Evolutionary conservation across 1,140 invertebrate species (phyloP).

Genomic region (Drosophila insularis): DNA sequence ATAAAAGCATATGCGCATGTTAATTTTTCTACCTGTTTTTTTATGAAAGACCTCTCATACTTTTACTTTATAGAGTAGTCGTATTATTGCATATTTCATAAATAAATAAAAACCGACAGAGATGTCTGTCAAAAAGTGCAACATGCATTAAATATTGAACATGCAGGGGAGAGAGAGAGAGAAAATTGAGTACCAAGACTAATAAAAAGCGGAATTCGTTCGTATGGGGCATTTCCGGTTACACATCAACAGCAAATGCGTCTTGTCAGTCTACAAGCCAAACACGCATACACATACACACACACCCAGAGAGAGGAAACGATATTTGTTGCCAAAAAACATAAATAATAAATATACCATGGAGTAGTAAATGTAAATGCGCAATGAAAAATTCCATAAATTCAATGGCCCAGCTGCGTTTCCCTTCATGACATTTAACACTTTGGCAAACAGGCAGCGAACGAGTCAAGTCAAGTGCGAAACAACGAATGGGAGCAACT

Average conservation of each 20-base stretch:
- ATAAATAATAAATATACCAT: slow-evolving; percentile 77
- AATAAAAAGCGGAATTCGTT: slow-evolving; percentile 61
- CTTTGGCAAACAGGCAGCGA: slow-evolving; percentile 67
- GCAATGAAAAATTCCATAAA: slow-evolving; percentile 68
- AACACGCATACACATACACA: neutral
- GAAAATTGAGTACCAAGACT: slow-evolving; percentile 34
- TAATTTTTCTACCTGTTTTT: slow-evolving; percentile 28
- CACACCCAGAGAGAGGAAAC: neutral
- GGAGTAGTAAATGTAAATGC: slow-evolving; percentile 73
- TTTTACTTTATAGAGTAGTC: slow-evolving; percentile 32
- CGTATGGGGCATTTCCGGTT: slow-evolving; percentile 2
- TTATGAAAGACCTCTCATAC: slow-evolving; percentile 1
- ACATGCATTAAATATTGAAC: slow-evolving; percentile 53
- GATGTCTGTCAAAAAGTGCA: slow-evolving; percentile 47
- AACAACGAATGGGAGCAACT: neutral
- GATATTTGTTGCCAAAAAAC: slow-evolving; percentile 15
- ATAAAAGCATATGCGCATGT: slow-evolving; percentile 43
- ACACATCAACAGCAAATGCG: slow-evolving; percentile 52
- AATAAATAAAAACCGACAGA: slow-evolving; percentile 12
- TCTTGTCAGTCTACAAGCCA: slow-evolving; percentile 36
- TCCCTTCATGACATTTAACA: slow-evolving; percentile 76
- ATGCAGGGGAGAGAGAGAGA: slow-evolving; percentile 10
- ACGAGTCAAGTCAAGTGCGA: slow-evolving; percentile 32
- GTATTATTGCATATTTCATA: slow-evolving; percentile 1
- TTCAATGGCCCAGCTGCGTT: slow-evolving; percentile 64